Base-by-base conservation (phyloP, 2,888 invertebrate genomes). In the Lottia scabra region DNA sequence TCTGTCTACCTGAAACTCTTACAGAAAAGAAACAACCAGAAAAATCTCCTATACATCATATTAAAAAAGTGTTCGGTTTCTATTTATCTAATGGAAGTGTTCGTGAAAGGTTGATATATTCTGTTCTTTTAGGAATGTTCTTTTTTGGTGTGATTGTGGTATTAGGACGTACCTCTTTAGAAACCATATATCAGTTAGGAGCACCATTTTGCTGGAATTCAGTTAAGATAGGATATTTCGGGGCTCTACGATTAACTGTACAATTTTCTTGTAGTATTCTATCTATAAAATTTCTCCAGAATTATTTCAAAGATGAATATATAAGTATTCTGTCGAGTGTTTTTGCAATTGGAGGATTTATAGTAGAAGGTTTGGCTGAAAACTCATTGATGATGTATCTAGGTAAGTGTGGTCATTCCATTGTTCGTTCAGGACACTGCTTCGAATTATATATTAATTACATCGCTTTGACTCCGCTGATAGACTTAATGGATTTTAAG, bases 131-230 rank as follows among this genome's bases (percentile, higher is more conserved):
- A 16, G 12, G 63, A 10, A 74, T 71, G 1, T 75, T 79, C 62
- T 30, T 72, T 2, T 71, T 75, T 23, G 74, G 74, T 0, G 45
- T 65, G 0, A 65, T 77, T 4, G 62, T 67, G 16, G 2, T 68
- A 2, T 64, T 69, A 16, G 82, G 82, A 4, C 65, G 76, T 8
- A 48, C 71, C 1, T 48, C 67, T 13, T 67, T 80, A 6, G 80
- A 80, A 65, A 73, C 76, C 2, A 67, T 82, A 4, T 82, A 79
- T 46, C 72, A 77, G 26, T 67, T 82, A 27, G 77, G 78, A 45
- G 63, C 27, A 26, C 82, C 82, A 12, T 76, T 82, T 63, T 82
- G 82, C 65, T 81, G 80, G 79, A 67, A 72, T 48, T 79, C 80
- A 6, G 71, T 78, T 0, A 74, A 77, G 45, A 67, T 80, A 27